Conservation (phyloP, 2,797 vertebrate species). For the Malacoraja senta region DNA sequence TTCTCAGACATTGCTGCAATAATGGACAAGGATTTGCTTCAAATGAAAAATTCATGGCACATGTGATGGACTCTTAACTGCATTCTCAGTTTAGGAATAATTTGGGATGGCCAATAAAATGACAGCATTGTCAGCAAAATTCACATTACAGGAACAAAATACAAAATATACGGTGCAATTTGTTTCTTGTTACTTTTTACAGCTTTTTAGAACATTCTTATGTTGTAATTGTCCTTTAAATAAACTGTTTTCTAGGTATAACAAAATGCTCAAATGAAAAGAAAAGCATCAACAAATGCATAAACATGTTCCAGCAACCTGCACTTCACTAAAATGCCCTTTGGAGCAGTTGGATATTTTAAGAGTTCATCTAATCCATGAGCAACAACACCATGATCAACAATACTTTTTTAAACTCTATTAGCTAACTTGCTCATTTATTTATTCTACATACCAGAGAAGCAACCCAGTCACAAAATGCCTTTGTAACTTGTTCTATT, state of each 20-base stretch:
- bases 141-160: too few species aligned
- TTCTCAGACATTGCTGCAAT: neutral
- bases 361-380: neutral
- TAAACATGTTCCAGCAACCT: neutral
- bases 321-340: neutral
- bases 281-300: neutral
- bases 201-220: neutral
- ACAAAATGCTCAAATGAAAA: neutral
- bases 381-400: neutral
- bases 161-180: neutral
- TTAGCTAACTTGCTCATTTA: neutral
- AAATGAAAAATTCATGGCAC: neutral
- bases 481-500: slow-evolving; percentile 48
- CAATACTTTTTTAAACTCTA: neutral
- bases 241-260: too few species aligned
- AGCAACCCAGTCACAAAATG: slow-evolving; percentile 57
- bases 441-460: slow-evolving; percentile 51
- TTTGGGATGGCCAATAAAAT: too few species aligned
- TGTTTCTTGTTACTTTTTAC: neutral
- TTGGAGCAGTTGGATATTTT: neutral
- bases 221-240: neutral
- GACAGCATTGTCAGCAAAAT: too few species aligned
- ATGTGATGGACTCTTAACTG: too few species aligned
- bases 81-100: too few species aligned
- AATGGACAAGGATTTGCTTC: neutral